A percentile compares a stretch with the other conserved stretches of the same genome.
Conservation (phyloP, 2,797 vertebrate species). For the Aselliscus stoliczkanus region DNA sequence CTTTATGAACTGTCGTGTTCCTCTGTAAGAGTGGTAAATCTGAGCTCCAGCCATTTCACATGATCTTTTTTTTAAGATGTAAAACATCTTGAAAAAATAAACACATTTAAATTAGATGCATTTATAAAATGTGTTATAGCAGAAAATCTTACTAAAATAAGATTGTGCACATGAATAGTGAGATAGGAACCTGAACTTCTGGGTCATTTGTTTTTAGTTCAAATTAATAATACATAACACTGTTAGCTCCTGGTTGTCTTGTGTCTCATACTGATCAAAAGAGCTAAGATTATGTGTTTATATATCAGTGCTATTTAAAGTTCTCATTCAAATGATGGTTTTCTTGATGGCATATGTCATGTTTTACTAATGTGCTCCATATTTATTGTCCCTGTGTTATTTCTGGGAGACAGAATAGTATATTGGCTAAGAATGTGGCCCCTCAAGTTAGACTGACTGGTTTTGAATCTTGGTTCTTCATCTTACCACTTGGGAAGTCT, state of each 20-base stretch:
- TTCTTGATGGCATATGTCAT: not conserved
- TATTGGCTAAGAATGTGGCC: not conserved
- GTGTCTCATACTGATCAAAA: constrained; percentile 11
- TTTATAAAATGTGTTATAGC: constrained; percentile 66
- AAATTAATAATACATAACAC: not conserved
- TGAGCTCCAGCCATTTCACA: constrained; percentile 2
- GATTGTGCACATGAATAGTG: constrained; percentile 15
- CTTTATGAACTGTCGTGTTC: not conserved
- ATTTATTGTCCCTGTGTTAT: not conserved
- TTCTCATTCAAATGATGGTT: not conserved
- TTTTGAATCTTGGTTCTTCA: not conserved
- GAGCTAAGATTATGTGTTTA: not conserved
- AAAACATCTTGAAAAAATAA: constrained; percentile 39
- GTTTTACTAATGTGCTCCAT: not conserved
- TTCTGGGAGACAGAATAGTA: constrained; percentile 2
- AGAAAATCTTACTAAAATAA: constrained; percentile 60
- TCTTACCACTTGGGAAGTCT: not conserved
- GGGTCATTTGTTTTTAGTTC: constrained; percentile 58
- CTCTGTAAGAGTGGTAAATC: not conserved
- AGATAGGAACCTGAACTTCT: constrained; percentile 21
- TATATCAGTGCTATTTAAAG: not conserved
- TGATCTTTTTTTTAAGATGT: not conserved
- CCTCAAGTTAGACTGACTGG: not conserved
- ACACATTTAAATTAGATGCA: constrained; percentile 65
- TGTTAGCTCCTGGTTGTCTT: not conserved